A percentile compares a stretch with the other conserved stretches of the same genome.
phyloP scores from a whole-genome alignment of 2,797 vertebrate genomes.

The Hydrolagus colliei region DNA sequence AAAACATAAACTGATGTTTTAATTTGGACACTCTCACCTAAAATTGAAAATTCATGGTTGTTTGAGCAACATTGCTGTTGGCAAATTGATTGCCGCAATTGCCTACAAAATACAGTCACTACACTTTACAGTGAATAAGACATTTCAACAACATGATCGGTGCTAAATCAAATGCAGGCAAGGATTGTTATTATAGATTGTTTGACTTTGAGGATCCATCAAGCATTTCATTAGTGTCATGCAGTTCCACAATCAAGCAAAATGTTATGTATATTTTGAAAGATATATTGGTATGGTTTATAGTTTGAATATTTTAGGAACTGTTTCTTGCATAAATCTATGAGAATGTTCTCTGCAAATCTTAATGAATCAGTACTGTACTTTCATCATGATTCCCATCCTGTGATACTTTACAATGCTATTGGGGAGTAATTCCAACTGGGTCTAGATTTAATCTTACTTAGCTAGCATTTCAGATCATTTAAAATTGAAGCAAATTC shows the following conservation, averaged over 20 bases:
- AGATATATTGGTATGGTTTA: not conserved
- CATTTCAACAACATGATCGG: too few species aligned
- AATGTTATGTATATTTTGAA: not conserved
- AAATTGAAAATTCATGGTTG: too few species aligned
- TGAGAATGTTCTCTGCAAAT: not conserved
- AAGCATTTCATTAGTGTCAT: not conserved
- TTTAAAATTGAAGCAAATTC: too few species aligned
- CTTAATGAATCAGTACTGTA: not conserved
- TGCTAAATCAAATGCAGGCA: too few species aligned
- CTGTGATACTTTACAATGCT: not conserved
- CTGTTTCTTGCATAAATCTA: not conserved
- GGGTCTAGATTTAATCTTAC: too few species aligned
- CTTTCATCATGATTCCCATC: not conserved
- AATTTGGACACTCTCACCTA: not conserved
- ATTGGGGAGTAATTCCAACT: not conserved
- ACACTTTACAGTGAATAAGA: too few species aligned
- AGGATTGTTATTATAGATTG: not conserved
- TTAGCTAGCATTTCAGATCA: too few species aligned
- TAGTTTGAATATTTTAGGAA: not conserved
- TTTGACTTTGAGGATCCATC: not conserved
- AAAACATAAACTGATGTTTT: not conserved
- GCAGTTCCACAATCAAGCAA: not conserved
- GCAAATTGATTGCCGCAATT: too few species aligned
- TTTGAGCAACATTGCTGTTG: too few species aligned
- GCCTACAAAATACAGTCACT: too few species aligned